Conservation (phyloP, 2,113 vertebrate species). For the Cyanoderma ruficeps region DNA sequence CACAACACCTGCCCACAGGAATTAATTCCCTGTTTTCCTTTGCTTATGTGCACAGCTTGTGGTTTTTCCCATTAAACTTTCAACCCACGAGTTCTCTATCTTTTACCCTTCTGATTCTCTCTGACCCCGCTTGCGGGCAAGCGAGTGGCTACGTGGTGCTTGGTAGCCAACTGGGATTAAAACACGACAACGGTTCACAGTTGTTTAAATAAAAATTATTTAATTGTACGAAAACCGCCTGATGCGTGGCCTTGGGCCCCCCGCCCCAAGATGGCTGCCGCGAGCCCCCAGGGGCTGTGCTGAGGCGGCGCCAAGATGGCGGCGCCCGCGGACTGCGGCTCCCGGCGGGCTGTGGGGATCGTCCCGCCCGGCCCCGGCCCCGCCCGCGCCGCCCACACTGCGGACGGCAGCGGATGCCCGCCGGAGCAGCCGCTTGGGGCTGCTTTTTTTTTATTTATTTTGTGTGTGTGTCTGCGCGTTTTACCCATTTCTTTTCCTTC, state of each 20-base stretch:
- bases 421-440: accelerated
- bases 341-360: not conserved
- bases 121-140: not conserved
- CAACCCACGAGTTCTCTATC: not conserved
- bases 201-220: not conserved
- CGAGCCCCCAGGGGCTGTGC: accelerated
- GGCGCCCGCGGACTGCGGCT: not conserved
- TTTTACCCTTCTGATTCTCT: not conserved
- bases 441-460: not conserved
- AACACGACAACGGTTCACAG: not conserved
- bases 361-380: too few relatives aligned
- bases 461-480: too few relatives aligned
- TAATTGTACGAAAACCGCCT: too few relatives aligned
- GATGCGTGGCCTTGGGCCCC: accelerated
- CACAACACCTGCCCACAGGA: not conserved
- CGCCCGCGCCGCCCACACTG: too few relatives aligned
- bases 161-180: not conserved
- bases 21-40: not conserved
- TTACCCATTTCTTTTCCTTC: too few relatives aligned
- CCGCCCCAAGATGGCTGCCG: not conserved
- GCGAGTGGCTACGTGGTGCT: not conserved
- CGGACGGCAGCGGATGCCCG: accelerated
- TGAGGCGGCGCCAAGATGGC: slow-evolving; percentile 15
- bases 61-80: not conserved
- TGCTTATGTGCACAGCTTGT: not conserved